Conservation (phyloP, 2,113 vertebrate genomes). For the Paralichthys olivaceus region DNA sequence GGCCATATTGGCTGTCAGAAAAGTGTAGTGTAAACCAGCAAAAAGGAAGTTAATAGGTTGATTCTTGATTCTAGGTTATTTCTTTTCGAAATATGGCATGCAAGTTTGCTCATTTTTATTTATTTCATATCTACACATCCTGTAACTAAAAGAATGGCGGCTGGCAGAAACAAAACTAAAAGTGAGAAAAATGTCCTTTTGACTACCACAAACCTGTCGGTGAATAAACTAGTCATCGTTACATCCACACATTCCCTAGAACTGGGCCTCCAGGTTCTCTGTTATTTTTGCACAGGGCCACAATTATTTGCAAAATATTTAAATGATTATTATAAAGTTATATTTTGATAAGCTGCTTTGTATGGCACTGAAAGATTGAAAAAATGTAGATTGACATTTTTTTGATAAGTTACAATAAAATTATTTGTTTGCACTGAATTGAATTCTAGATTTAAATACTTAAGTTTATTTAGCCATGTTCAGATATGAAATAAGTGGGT, state of each 20-base stretch:
- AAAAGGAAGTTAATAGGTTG: no score
- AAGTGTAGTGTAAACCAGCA: not conserved
- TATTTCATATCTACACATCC: not conserved
- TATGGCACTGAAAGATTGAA: not conserved
- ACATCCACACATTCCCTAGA: no score
- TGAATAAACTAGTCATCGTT: no score
- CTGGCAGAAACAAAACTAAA: no score
- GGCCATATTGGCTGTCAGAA: not conserved
- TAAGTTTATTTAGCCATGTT: slow-evolving; percentile 2
- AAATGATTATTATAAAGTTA: no score
- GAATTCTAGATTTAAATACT: not conserved
- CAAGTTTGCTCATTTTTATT: slow-evolving; percentile 5
- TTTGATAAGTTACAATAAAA: not conserved
- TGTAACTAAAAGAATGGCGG: not conserved
- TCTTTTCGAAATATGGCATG: not conserved
- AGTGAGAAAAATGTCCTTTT: no score
- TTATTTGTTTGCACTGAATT: not conserved
- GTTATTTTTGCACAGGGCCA: no score
- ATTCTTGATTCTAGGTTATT: no score
- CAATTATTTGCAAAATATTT: not conserved
- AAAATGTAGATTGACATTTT: not conserved
- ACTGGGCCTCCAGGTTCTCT: no score
- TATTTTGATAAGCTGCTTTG: not conserved
- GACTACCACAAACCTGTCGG: no score
- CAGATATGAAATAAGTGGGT: not conserved